These are phyloP conservation scores for Oxygymnocypris stewartii DNA, from an alignment of 2,113 vertebrate genomes.

Conservation along the genomic window DNA sequence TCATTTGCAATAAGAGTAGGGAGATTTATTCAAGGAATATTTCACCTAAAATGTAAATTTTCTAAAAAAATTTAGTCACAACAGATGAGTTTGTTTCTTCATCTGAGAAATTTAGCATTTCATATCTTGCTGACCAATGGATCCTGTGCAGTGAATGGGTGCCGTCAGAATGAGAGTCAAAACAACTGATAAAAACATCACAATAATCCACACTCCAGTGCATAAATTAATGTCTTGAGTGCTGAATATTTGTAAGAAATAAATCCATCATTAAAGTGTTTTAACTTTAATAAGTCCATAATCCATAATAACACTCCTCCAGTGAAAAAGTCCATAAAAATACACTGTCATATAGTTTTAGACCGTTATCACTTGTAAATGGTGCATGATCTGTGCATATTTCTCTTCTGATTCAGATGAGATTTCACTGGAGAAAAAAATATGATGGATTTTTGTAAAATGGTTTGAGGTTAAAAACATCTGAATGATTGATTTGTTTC, in stretches of 20 bases:
- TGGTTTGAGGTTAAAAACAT: no score
- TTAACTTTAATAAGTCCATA: neutral
- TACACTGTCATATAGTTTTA: no score
- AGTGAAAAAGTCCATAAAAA: no score
- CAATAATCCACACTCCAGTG: neutral
- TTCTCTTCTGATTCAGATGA: no score
- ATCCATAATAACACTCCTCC: neutral
- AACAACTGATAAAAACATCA: neutral
- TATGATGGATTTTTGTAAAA: no score
- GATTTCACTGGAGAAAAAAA: no score
- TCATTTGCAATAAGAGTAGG: neutral
- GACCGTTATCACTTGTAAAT: no score
- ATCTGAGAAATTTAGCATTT: neutral
- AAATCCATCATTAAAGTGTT: neutral
- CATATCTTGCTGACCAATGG: neutral
- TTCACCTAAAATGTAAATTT: neutral
- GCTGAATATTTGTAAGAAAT: neutral
- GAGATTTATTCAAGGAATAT: neutral
- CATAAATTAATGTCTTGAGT: neutral
- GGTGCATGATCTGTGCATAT: no score
- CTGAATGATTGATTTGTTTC: no score
- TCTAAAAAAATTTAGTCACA: neutral
- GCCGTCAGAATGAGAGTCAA: neutral
- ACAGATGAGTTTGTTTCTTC: neutral
- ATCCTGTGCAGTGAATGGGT: neutral